These are phyloP conservation scores for Oasisia sp. DNA, from an alignment of 2,888 invertebrate species.

Conservation along the genomic window DNA sequence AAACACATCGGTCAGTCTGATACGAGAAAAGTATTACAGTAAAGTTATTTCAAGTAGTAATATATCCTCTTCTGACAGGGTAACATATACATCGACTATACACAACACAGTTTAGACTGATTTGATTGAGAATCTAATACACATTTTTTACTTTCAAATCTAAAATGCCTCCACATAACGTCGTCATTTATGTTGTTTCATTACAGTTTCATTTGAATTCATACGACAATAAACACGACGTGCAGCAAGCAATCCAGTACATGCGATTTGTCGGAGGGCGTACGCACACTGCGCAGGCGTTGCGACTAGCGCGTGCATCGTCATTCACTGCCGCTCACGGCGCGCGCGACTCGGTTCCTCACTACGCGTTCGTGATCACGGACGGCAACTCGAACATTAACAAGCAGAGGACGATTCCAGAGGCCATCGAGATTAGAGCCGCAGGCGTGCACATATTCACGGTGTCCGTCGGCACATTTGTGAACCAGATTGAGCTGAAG, in stretches of 20 bases:
- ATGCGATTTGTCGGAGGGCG: constrained; percentile 55
- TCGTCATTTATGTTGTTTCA: neutral
- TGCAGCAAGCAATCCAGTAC: constrained; percentile 52
- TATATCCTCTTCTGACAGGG: too few relatives aligned
- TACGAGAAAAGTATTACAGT: too few relatives aligned
- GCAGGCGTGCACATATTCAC: constrained; percentile 20
- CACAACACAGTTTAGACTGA: too few relatives aligned
- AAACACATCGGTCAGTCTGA: too few relatives aligned
- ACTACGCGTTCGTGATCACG: constrained; percentile 55
- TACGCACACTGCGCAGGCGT: constrained; percentile 58
- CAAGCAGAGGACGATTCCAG: constrained; percentile 28
- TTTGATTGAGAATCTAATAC: too few relatives aligned
- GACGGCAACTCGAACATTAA: constrained; percentile 44
- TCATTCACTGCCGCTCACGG: constrained; percentile 51
- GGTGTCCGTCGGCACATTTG: constrained; percentile 18
- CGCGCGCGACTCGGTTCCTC: constrained; percentile 53
- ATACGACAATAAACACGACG: constrained; percentile 45
- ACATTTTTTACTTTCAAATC: neutral
- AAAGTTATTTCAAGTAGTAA: too few relatives aligned
- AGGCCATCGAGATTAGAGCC: constrained; percentile 26
- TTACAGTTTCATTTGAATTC: constrained; percentile 53
- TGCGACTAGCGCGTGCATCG: constrained; percentile 34
- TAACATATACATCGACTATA: too few relatives aligned
- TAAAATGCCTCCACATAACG: neutral
- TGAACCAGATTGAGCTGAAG: constrained; percentile 21